Percentiles rank a stretch among this genome's conserved stretches.
Evolutionary conservation across 2,113 vertebrate species (phyloP).

Genomic region (Rhea pennata): DNA sequence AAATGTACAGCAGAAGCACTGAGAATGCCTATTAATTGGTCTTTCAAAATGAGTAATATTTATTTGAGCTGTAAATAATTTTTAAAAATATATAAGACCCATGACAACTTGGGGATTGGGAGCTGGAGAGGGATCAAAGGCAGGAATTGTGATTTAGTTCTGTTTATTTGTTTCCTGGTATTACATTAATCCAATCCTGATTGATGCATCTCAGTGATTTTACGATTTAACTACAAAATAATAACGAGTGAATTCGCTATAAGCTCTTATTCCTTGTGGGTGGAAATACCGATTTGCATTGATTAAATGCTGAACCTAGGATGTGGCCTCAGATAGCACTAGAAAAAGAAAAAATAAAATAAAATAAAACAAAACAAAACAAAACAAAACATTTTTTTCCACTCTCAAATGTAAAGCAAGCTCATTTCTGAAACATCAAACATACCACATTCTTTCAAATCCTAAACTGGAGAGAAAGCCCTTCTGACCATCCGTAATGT

Average conservation of each 20-base stretch:
- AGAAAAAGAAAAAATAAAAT: background rate
- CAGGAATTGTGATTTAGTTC: background rate
- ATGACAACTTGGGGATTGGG: background rate
- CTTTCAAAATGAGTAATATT: background rate
- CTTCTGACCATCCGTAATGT: background rate
- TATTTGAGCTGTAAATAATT: background rate
- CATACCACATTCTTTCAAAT: background rate
- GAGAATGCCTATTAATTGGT: background rate
- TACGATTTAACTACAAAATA: constrained; percentile 21
- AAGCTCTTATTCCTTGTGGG: constrained; percentile 12
- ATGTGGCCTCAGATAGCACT: background rate
- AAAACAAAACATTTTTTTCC: background rate
- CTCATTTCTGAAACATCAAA: background rate
- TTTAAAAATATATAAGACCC: background rate
- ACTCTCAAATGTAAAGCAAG: background rate
- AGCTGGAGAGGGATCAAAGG: background rate
- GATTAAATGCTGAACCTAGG: background rate
- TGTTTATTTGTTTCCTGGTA: background rate
- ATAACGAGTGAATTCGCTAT: constrained; percentile 6
- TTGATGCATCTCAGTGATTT: background rate
- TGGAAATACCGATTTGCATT: background rate
- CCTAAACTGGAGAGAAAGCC: background rate
- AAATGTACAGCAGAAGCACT: background rate
- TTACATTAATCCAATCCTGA: constrained; percentile 21
- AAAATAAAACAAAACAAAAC: too few relatives aligned